A percentile compares a stretch with the other conserved stretches of the same genome.
Evolutionary conservation across 2,888 invertebrate genomes (phyloP).

Genomic region (Heliothis peltigera): DNA sequence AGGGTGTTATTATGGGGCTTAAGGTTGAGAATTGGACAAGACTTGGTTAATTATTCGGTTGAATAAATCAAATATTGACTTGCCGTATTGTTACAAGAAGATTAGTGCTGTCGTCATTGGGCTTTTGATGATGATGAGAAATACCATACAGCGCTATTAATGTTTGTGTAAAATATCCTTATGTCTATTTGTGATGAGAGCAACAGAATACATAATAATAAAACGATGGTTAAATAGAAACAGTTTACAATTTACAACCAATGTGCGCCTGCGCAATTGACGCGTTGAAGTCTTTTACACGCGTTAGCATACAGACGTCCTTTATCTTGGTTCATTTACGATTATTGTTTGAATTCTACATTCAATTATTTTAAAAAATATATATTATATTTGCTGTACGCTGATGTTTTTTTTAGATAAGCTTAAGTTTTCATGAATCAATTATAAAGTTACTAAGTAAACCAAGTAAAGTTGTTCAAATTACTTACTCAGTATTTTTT

Average conservation of each 20-base stretch:
- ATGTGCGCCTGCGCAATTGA: slow-evolving; percentile 46
- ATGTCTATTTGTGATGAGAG: slow-evolving; percentile 25
- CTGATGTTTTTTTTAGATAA: too few relatives aligned
- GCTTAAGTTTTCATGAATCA: too few relatives aligned
- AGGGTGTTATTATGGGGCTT: neutral
- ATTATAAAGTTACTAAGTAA: too few relatives aligned
- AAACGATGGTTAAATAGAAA: slow-evolving; percentile 33
- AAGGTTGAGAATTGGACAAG: neutral
- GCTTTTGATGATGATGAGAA: slow-evolving; percentile 7
- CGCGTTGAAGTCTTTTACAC: slow-evolving; percentile 70
- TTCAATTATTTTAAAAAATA: too few relatives aligned
- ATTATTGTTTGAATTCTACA: too few relatives aligned
- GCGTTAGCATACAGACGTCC: slow-evolving; percentile 8
- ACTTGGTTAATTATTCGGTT: slow-evolving; percentile 4
- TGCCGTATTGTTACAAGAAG: slow-evolving; percentile 10
- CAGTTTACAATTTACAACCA: slow-evolving; percentile 27
- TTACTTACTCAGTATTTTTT: too few relatives aligned
- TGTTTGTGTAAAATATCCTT: slow-evolving; percentile 30
- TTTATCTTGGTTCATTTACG: neutral
- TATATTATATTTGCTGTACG: too few relatives aligned
- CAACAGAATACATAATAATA: slow-evolving; percentile 26
- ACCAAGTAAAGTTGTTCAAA: too few relatives aligned
- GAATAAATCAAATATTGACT: slow-evolving; percentile 27
- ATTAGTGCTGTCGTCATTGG: slow-evolving; percentile 17
- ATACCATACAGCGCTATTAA: slow-evolving; percentile 19